A percentile compares a stretch with the other conserved stretches of the same genome.
phyloP scores from a whole-genome alignment of 92 coral and sea anemone species.

The Heliopora coerulea region DNA sequence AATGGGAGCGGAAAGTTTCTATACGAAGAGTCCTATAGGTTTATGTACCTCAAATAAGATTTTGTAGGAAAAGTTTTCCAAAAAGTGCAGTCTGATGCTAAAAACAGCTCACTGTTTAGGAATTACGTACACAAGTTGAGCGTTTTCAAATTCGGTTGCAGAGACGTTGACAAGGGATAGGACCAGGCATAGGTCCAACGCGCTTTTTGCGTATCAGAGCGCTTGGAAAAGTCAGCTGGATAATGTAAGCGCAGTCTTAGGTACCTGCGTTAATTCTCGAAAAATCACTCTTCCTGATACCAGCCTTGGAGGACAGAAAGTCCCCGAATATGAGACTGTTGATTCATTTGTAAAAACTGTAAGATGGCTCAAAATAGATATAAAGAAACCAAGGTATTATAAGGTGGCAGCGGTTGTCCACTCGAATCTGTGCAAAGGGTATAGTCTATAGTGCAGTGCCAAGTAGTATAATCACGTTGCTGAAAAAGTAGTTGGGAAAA shows the following conservation, averaged over 20 bases:
- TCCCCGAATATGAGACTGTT: too few species aligned
- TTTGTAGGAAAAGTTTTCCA: conserved; percentile 51
- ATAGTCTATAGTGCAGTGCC: too few species aligned
- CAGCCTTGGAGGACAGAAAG: too few species aligned
- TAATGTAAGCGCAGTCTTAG: conserved; percentile 44
- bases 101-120: conserved; percentile 56
- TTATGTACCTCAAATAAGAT: conserved; percentile 15
- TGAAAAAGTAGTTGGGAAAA: too few species aligned
- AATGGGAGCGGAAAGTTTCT: conserved; percentile 42
- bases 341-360: too few species aligned
- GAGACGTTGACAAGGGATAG: conserved; percentile 49
- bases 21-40: conserved; percentile 31
- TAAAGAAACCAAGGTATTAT: too few species aligned
- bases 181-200: conserved; percentile 54
- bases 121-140: conserved; percentile 44
- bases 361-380: too few species aligned
- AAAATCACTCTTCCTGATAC: too few species aligned
- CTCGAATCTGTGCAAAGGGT: too few species aligned
- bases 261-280: conserved; percentile 7
- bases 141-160: conserved; percentile 43
- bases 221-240: conserved; percentile 44
- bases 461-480: too few species aligned
- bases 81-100: conserved; percentile 43
- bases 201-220: conserved; percentile 46
- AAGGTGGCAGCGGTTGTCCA: too few species aligned